Evolutionary conservation across 2,888 invertebrate genomes (phyloP).

Genomic region (Ferdinandea cuprea): DNA sequence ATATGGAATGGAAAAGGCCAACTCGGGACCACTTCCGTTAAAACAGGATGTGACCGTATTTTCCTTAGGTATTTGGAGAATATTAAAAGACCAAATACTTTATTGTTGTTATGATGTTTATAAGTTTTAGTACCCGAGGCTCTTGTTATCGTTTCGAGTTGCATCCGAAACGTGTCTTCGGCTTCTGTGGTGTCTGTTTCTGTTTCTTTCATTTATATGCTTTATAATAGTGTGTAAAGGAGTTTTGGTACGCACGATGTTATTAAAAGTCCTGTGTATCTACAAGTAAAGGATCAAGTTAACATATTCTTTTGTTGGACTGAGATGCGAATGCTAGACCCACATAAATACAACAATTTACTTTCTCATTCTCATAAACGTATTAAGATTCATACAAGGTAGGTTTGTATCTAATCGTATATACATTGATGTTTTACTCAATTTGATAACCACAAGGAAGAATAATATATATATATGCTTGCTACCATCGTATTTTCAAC

Average conservation of each 20-base stretch:
- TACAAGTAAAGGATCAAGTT: no score
- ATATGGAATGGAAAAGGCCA: conserved; percentile 64
- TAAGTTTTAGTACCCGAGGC: conserved; percentile 53
- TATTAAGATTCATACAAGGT: no score
- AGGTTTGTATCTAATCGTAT: no score
- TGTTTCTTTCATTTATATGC: conserved; percentile 18
- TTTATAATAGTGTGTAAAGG: conserved; percentile 2
- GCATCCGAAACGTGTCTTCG: conserved; percentile 42
- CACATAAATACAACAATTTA: no score
- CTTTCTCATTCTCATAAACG: no score
- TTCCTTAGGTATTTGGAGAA: conserved; percentile 64
- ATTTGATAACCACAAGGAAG: no score
- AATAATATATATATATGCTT: no score
- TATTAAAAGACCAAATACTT: conserved; percentile 64
- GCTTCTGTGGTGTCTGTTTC: conserved; percentile 20
- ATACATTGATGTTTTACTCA: no score
- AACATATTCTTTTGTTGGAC: no score
- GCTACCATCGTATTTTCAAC: no score
- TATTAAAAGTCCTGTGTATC: no score
- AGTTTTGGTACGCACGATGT: not conserved
- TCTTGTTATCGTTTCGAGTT: conserved; percentile 60
- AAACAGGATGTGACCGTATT: conserved; percentile 72
- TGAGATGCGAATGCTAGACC: no score
- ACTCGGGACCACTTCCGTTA: conserved; percentile 69
- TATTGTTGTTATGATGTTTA: conserved; percentile 69